These are phyloP conservation scores for Tetropium fuscum DNA, from an alignment of 2,888 invertebrate genomes.

Conservation along the genomic window DNA sequence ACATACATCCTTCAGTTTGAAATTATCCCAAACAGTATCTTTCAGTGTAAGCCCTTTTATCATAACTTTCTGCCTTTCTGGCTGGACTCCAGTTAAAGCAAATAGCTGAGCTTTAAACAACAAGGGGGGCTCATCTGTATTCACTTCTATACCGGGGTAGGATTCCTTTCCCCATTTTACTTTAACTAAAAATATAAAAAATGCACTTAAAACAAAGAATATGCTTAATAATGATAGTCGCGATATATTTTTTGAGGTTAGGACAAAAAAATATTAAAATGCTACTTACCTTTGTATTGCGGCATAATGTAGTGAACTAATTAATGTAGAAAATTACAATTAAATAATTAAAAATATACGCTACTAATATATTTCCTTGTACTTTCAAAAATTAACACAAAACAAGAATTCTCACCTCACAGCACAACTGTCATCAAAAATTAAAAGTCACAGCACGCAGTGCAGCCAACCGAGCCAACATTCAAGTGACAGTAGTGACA, in stretches of 20 bases:
- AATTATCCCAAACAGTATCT: constrained; percentile 89
- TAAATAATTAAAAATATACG: constrained; percentile 23
- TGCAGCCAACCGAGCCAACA: constrained; percentile 19
- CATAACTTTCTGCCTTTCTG: constrained; percentile 98
- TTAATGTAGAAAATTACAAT: constrained; percentile 9
- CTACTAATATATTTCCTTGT: constrained; percentile 6
- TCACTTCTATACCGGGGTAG: constrained; percentile 91
- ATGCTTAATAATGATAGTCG: constrained; percentile 4
- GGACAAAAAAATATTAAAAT: constrained; percentile 28
- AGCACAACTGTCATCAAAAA: constrained; percentile 35
- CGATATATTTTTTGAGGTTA: constrained; percentile 37
- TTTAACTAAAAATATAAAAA: constrained; percentile 76
- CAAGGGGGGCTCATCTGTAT: constrained; percentile 93
- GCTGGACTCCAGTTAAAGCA: constrained; percentile 95
- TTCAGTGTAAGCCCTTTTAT: constrained; percentile 93
- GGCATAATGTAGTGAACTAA: constrained; percentile 45
- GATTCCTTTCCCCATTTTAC: constrained; percentile 99
- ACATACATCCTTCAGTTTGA: constrained; percentile 88
- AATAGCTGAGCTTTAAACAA: constrained; percentile 97
- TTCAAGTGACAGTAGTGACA: background rate
- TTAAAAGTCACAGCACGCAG: constrained; percentile 28
- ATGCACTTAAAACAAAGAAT: constrained; percentile 15
- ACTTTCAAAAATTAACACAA: constrained; percentile 22
- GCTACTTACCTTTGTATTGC: constrained; percentile 51
- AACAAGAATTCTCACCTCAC: constrained; percentile 23